Evolutionary conservation across 2,113 vertebrate species (phyloP), one percentile per base, ranked within the genome.

Genomic region (Aldabrachelys gigantea): DNA sequence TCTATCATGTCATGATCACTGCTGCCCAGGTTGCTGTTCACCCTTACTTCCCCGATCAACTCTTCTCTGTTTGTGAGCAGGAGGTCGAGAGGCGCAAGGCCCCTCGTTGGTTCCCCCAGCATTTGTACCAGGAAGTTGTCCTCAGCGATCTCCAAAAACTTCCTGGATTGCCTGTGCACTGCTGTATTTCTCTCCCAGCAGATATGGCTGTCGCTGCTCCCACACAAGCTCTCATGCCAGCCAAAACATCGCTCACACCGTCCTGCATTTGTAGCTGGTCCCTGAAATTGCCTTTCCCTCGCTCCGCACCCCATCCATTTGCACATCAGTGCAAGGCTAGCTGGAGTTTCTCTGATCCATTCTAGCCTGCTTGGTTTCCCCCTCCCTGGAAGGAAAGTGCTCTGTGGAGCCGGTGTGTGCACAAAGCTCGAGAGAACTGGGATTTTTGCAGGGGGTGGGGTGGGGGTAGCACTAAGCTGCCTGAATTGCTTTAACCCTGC

Each of bases 341-440:
- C 62, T 78, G 31, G 44, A 19, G 31, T 75, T 57, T 53, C 69
- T 78, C 31, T 53, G 31, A 22, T 13, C 49, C 25, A 57, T 21
- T 47, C 57, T 49, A n/a, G 72, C 11, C 38, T 57, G 57, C 49
- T 21, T 75, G 41, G 27, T 19, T 80, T 35, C 69, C 52, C 53
- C 72, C 17, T 4, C 22, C 29, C 54, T 59, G 81, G 25, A 62
- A 90, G 87, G 2, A 5, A 0, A 0, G 41, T 31, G 17, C 4
- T 44, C 21, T n/a, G 41, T 1, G 1, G 62, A 50, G 78, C 44
- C 35, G 1, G 0, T 2, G 17, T 7, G 4, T 0, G 6, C 59
- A 25, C n/a, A 35, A 6, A 16, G 31, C 31, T 14, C 14, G 13
- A 35, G 62, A 65, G 62, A 65, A 50, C 76, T 76, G 65, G 72